phyloP scores from a whole-genome alignment of 2,888 invertebrate genomes.

The Drosophila niveifrons region DNA sequence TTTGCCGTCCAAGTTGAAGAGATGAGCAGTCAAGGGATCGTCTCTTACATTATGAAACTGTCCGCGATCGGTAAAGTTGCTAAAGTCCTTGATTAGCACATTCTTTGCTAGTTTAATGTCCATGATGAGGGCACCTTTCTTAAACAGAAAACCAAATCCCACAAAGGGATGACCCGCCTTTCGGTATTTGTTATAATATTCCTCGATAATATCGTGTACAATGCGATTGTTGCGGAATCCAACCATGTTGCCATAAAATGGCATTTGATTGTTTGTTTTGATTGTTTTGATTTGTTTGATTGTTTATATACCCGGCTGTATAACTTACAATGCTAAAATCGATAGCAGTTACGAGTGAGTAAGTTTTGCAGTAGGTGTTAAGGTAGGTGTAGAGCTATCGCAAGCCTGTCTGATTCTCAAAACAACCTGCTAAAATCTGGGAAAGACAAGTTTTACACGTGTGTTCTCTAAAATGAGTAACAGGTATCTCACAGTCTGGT shows the following conservation, averaged over 20 bases:
- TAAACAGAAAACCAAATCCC: slow-evolving; percentile 67
- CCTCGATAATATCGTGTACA: slow-evolving; percentile 37
- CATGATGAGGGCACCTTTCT: slow-evolving; percentile 54
- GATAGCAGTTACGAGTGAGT: neutral
- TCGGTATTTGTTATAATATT: slow-evolving; percentile 56
- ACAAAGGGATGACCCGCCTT: slow-evolving; percentile 50
- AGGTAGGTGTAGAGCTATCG: too few species aligned
- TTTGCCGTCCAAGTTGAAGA: slow-evolving; percentile 82
- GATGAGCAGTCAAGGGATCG: slow-evolving; percentile 82
- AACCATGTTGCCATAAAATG: slow-evolving; percentile 49
- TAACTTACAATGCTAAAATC: neutral
- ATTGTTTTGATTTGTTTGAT: too few species aligned
- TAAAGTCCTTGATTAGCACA: slow-evolving; percentile 71
- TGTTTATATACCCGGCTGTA: neutral
- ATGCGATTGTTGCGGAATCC: slow-evolving; percentile 50
- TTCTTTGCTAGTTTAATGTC: slow-evolving; percentile 64
- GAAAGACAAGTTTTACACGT: too few species aligned
- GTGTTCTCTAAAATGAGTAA: too few species aligned
- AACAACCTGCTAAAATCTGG: too few species aligned
- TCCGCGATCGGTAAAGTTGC: slow-evolving; percentile 83
- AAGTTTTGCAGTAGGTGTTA: too few species aligned
- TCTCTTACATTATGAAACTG: slow-evolving; percentile 78
- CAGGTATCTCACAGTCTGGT: too few species aligned
- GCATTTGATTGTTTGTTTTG: too few species aligned
- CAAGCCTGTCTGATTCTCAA: too few species aligned